Evolutionary conservation across 2,113 vertebrate genomes (phyloP).

Genomic region (Amia ocellicauda): DNA sequence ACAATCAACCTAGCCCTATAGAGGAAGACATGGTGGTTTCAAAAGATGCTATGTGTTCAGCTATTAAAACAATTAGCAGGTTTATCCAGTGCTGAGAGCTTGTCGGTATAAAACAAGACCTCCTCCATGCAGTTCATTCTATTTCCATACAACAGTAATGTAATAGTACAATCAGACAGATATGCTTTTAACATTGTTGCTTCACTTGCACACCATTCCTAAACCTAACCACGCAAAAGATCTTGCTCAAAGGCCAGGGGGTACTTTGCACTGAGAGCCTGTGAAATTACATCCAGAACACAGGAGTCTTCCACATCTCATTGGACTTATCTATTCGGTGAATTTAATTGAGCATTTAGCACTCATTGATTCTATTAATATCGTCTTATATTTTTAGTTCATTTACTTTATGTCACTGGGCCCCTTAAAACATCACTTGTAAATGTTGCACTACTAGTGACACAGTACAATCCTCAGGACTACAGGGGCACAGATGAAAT

Average conservation of each 20-base stretch:
- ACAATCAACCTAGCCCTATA: background rate
- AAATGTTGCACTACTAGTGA: too few relatives aligned
- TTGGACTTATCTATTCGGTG: too few relatives aligned
- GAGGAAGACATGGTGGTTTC: too few relatives aligned
- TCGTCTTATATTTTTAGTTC: too few relatives aligned
- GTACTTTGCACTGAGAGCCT: background rate
- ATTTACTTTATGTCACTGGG: too few relatives aligned
- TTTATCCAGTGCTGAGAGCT: background rate
- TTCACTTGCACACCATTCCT: background rate
- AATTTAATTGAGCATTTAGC: too few relatives aligned
- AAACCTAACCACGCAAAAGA: background rate
- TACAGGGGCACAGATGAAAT: too few relatives aligned
- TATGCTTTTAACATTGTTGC: constrained; percentile 3
- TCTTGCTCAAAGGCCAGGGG: background rate
- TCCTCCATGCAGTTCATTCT: constrained; percentile 7
- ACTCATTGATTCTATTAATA: too few relatives aligned
- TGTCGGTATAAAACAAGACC: background rate
- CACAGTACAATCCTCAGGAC: too few relatives aligned
- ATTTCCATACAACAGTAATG: constrained; percentile 21
- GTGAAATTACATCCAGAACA: background rate
- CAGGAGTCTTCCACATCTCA: background rate
- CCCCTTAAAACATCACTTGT: too few relatives aligned
- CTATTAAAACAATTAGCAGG: background rate
- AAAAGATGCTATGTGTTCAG: too few relatives aligned
- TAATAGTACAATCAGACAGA: constrained; percentile 9